Base-by-base conservation (phyloP, 2,888 invertebrate genomes). In the Omphaloscelis lunosa region DNA sequence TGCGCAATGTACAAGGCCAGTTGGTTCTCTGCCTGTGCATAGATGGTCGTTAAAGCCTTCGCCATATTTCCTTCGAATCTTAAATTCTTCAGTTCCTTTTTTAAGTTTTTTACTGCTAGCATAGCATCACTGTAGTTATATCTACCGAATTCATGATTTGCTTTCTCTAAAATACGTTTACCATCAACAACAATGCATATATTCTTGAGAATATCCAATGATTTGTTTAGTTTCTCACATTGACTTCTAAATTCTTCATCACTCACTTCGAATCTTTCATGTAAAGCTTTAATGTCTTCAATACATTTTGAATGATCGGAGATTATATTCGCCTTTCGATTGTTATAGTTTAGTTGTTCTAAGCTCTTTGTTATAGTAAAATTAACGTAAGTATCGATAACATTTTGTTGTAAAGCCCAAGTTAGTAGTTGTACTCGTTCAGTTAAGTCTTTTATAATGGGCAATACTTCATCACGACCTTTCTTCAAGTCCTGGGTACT, bases 361-460 rank as follows among this genome's bases (percentile, higher is more conserved):
- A 96, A 90, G 71, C 95, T 96, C 85, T 95, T 96, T 0, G 96
- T 95, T 34, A 93, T 89, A 2, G 93, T 91, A 75, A 91, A 96
- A 90, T 94, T 94, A 48, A 94, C 91, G 77, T 94, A 94, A 4
- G 93, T 93, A 85, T 96, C 96, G 11, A 93, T 91, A 27, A 96
- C 92, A 82, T 94, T 94, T 87, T 96, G 95, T 82, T 96, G 95
- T 79, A 96, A 90, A 75, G 94, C 93, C 93, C 95, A 96, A 34
- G 95, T 93, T 68, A 96, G 86, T 88, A 95, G 91, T 89, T 96
- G 94, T 29, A 95, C 88, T 81, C 94, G 91, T 88, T 96, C 96
- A 1, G 89, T 92, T 11, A 95, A 75, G 77, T 96, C 95, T 91
- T 93, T 94, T 77, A 96, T 58, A 75, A 89, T 90, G 0, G 93